Percentiles rank a stretch among this genome's conserved stretches.
phyloP scores from a whole-genome alignment of 2,113 vertebrate genomes.

The Amphiprion percula region DNA sequence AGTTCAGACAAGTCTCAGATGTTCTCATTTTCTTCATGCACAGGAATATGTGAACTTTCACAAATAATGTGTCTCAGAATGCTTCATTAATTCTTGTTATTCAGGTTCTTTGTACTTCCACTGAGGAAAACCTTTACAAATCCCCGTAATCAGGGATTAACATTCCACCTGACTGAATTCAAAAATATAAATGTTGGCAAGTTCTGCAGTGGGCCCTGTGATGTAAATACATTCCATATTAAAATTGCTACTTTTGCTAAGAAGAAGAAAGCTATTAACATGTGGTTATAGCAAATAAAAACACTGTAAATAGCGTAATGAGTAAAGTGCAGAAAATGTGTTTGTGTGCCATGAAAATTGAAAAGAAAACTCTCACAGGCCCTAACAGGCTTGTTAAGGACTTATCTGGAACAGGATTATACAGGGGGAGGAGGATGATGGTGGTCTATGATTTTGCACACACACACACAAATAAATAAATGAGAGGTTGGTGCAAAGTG shows the following conservation, averaged over 20 bases:
- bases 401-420: slow-evolving; percentile 14
- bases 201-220: too few relatives aligned
- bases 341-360: slow-evolving; percentile 31
- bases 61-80: background rate
- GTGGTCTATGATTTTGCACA: background rate
- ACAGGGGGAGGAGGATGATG: background rate
- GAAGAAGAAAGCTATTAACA: background rate
- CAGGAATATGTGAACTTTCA: background rate
- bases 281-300: background rate
- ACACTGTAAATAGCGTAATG: slow-evolving; percentile 14
- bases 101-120: slow-evolving; percentile 8
- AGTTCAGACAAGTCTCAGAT: background rate
- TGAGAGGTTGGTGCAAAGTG: background rate
- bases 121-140: slow-evolving; percentile 27
- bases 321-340: slow-evolving; percentile 1
- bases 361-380: slow-evolving; percentile 26
- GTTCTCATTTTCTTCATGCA: background rate
- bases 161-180: slow-evolving; percentile 25
- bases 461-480: background rate
- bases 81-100: background rate
- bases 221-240: background rate
- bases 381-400: slow-evolving; percentile 46
- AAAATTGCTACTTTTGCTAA: background rate
- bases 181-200: background rate
- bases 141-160: slow-evolving; percentile 55